These are phyloP conservation scores for Drosophila tanythrix DNA, from an alignment of 2,888 invertebrate species.

Conservation along the genomic window DNA sequence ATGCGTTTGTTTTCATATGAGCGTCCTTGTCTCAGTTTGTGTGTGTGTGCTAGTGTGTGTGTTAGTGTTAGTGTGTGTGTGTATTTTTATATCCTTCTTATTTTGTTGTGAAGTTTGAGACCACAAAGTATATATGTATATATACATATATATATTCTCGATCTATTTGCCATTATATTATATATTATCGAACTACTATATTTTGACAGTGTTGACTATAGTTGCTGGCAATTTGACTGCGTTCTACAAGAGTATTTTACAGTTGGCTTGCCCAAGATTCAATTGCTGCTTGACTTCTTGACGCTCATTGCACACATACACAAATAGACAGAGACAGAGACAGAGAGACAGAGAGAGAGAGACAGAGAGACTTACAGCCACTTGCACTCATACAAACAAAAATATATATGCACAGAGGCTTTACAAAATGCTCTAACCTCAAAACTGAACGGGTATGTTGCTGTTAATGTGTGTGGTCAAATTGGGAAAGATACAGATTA, in stretches of 20 bases:
- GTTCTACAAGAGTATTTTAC: neutral
- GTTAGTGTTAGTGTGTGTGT: conserved; percentile 23
- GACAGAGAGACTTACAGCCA: conserved; percentile 4
- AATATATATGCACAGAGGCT: neutral
- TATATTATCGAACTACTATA: neutral
- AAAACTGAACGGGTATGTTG: conserved; percentile 28
- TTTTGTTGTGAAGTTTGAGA: neutral
- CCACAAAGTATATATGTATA: neutral
- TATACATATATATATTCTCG: neutral
- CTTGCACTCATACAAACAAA: neutral
- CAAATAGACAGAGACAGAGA: conserved; percentile 31
- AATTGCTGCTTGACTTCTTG: conserved; percentile 57
- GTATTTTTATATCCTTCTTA: conserved; percentile 4
- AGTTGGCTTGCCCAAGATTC: neutral
- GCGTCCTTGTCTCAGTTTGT: conserved; percentile 66
- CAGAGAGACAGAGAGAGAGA: conserved; percentile 5
- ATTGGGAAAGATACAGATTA: neutral
- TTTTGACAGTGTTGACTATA: neutral
- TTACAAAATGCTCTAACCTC: conserved; percentile 40
- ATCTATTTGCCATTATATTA: neutral
- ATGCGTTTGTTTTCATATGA: conserved; percentile 81
- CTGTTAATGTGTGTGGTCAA: conserved; percentile 14
- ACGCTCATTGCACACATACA: conserved; percentile 77
- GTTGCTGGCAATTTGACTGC: neutral
- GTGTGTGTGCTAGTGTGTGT: conserved; percentile 22